Evolutionary conservation across 2,888 invertebrate species (phyloP).

Genomic region (Dioctria rufipes): DNA sequence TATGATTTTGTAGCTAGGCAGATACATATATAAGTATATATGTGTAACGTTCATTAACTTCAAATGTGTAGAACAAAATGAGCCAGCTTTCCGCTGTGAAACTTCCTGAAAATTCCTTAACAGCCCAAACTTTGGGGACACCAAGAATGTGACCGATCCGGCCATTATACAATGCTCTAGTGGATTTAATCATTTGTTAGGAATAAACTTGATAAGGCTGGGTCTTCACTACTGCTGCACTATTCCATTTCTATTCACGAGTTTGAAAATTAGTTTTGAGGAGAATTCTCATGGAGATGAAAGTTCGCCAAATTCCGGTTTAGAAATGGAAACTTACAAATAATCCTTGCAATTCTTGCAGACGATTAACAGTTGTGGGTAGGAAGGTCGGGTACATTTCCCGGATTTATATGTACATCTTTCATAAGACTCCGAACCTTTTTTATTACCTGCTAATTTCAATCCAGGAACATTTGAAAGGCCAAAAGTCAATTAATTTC

Average conservation of each 20-base stretch:
- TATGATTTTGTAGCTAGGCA: no score
- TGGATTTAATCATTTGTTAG: conserved; percentile 14
- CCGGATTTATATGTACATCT: no score
- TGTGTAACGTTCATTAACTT: background rate
- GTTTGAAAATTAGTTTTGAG: conserved; percentile 25
- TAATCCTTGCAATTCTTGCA: no score
- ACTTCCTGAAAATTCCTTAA: conserved; percentile 25
- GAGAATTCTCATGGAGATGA: conserved; percentile 19
- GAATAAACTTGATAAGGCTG: conserved; percentile 12
- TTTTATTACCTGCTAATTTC: no score
- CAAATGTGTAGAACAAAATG: conserved; percentile 18
- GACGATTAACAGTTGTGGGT: no score
- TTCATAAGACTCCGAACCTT: no score
- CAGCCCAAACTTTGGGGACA: conserved; percentile 3
- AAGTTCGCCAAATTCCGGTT: conserved; percentile 4
- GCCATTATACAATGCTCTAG: background rate
- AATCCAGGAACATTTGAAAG: no score
- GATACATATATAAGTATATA: no score
- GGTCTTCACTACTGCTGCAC: background rate
- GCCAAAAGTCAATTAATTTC: no score
- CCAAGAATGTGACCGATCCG: conserved; percentile 10
- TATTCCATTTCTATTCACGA: conserved; percentile 33
- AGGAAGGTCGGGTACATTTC: no score
- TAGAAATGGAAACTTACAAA: background rate
- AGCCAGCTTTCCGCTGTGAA: conserved; percentile 19